Base-by-base conservation (phyloP, 2,888 invertebrate species). In the Coelopa pilipes region DNA sequence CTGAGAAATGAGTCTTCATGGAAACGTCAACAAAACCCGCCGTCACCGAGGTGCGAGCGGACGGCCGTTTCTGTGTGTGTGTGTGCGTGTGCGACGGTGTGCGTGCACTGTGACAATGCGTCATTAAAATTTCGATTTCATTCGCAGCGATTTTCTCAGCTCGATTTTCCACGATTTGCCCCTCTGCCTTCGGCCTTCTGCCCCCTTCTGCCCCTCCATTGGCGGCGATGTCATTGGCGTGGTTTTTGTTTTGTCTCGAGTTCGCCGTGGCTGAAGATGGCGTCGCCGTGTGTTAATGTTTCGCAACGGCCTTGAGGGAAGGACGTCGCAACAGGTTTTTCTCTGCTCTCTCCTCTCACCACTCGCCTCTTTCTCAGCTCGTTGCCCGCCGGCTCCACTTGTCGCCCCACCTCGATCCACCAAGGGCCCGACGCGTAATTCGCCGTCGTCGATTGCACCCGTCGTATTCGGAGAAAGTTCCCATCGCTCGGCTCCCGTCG, bases 251-350 rank as follows among this genome's bases (percentile, higher is more conserved):
- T n/a, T 65, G n/a, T 12, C 47, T 47, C 17, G n/a, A n/a, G n/a
- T n/a, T 5, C 10, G 13, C 12, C 12, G 12, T 19, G 47, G 21
- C 47, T 49, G 34, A 2, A 4, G 34, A 34, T 34, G 34, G 34
- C 34, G 7, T 34, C 34, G 62, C 34, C 13, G 34, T 15, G 62
- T 62, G 62, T 19, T 50, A 47, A 70, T 62, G 24, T 70, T 62
- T 53, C 70, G 19, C 50, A 81, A 82, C 82, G 83, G 83, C 83
- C 83, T 83, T 83, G 83, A 79, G 78, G 80, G 83, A 83, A 84
- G 84, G 83, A 83, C 84, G 83, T 81, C 59, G 81, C 81, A 83
- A 83, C 83, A 80, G 76, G 84, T 78, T 82, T 80, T 71, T 70
- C 76, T 75, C 78, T 17, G 11, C 19, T 49, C 50, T 19, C n/a